phyloP scores from a whole-genome alignment of 2,113 vertebrate species.

The Platysternon megacephalum region DNA sequence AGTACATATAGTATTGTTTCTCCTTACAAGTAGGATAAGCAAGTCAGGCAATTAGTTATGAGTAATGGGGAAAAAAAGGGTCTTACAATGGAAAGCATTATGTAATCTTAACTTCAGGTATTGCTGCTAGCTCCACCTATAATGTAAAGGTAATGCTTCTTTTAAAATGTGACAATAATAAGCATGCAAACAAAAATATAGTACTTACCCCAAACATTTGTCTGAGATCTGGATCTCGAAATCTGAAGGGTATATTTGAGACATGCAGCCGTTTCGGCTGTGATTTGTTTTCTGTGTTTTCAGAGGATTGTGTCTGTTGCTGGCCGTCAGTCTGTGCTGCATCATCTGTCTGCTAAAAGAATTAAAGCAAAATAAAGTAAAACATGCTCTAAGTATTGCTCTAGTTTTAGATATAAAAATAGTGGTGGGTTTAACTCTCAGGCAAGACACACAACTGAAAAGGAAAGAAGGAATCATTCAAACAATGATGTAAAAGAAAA shows the following conservation, averaged over 20 bases:
- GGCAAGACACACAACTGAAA: not conserved
- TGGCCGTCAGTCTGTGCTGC: conserved; percentile 91
- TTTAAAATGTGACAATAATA: not conserved
- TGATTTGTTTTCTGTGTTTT: conserved; percentile 95
- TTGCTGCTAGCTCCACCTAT: not conserved
- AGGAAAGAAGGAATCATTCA: not conserved
- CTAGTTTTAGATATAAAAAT: not conserved
- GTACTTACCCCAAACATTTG: conserved; percentile 97
- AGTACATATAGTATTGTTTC: not conserved
- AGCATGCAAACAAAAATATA: not conserved
- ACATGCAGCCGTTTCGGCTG: conserved; percentile 97
- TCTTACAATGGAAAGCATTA: not conserved
- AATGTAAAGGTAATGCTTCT: not conserved
- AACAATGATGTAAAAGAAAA: not conserved
- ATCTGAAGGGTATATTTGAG: conserved; percentile 98
- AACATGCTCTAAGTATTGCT: conserved; percentile 7
- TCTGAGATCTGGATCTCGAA: conserved; percentile 96
- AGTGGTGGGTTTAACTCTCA: not conserved
- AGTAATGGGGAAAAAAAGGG: not conserved
- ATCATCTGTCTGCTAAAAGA: conserved; percentile 94
- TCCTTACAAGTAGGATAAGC: not conserved
- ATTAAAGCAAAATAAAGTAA: conserved; percentile 48
- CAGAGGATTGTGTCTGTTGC: conserved; percentile 89
- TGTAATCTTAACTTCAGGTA: not conserved
- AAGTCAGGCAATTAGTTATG: not conserved